These are phyloP conservation scores for Dynastes maya DNA, from an alignment of 2,888 invertebrate genomes.

Conservation along the genomic window DNA sequence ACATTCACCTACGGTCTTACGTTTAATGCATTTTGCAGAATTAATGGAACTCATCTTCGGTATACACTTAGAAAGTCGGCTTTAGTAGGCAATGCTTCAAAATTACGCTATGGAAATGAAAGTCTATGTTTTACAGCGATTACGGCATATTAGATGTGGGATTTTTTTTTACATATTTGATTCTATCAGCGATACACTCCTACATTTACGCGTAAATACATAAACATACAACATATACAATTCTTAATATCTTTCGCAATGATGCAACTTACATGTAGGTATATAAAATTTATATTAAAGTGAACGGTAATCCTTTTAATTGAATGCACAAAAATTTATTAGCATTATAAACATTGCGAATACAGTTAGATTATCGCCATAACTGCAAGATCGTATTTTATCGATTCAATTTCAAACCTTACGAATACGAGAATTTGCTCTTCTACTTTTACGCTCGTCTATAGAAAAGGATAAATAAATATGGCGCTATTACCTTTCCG, in stretches of 20 bases:
- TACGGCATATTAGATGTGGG: constrained; percentile 56
- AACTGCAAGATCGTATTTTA: too few relatives aligned
- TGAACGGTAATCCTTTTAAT: constrained; percentile 19
- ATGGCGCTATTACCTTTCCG: too few relatives aligned
- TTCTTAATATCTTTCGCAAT: background rate
- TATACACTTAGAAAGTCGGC: constrained; percentile 59
- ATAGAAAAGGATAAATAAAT: too few relatives aligned
- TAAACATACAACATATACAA: background rate
- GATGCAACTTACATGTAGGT: constrained; percentile 6
- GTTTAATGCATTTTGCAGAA: constrained; percentile 53
- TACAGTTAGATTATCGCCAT: background rate
- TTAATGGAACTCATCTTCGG: constrained; percentile 58
- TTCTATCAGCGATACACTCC: constrained; percentile 9
- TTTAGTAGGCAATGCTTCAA: constrained; percentile 58
- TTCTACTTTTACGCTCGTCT: too few relatives aligned
- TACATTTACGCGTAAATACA: constrained; percentile 29
- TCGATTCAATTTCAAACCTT: too few relatives aligned
- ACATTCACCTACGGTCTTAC: constrained; percentile 31
- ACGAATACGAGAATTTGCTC: too few relatives aligned
- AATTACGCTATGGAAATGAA: constrained; percentile 65
- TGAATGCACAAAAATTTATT: constrained; percentile 11
- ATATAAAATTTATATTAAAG: constrained; percentile 12
- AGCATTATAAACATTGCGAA: background rate
- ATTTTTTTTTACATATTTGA: constrained; percentile 45
- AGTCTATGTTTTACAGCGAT: constrained; percentile 58